Conservation (phyloP, 2,888 invertebrate genomes). For the Tromatobia lineatoria region DNA sequence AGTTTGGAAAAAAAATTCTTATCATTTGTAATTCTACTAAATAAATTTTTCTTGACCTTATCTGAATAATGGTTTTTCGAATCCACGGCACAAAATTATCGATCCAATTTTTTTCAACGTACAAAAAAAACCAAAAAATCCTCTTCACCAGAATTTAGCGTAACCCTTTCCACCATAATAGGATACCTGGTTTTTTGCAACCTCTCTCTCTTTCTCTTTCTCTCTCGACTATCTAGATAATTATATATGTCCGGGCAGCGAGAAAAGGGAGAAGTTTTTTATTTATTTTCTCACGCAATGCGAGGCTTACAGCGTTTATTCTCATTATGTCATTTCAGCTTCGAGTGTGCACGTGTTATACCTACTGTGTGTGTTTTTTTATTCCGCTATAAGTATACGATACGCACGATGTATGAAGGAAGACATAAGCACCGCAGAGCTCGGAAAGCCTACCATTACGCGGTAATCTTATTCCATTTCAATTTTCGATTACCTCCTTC, state of each 20-base stretch:
- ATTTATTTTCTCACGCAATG: constrained; percentile 67
- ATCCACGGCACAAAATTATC: too few species aligned
- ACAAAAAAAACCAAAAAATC: too few species aligned
- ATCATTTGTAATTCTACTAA: too few species aligned
- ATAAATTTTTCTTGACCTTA: too few species aligned
- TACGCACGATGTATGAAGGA: neutral
- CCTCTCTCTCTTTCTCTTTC: neutral
- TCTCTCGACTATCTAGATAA: neutral
- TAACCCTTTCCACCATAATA: too few species aligned
- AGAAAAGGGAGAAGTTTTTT: constrained; percentile 11
- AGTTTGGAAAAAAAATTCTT: too few species aligned
- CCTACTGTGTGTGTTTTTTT: neutral
- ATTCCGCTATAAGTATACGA: neutral
- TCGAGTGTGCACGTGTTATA: neutral
- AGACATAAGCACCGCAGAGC: neutral
- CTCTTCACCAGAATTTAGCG: too few species aligned
- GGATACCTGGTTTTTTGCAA: neutral
- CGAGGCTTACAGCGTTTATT: constrained; percentile 64
- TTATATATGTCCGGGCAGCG: neutral
- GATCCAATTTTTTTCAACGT: too few species aligned
- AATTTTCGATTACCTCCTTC: constrained; percentile 26
- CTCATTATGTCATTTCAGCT: constrained; percentile 66
- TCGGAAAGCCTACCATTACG: constrained; percentile 18
- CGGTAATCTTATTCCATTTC: constrained; percentile 36
- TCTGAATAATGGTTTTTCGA: too few species aligned